Conservation (phyloP, 2,797 vertebrate species). For the Hemibagrus guttatus region DNA sequence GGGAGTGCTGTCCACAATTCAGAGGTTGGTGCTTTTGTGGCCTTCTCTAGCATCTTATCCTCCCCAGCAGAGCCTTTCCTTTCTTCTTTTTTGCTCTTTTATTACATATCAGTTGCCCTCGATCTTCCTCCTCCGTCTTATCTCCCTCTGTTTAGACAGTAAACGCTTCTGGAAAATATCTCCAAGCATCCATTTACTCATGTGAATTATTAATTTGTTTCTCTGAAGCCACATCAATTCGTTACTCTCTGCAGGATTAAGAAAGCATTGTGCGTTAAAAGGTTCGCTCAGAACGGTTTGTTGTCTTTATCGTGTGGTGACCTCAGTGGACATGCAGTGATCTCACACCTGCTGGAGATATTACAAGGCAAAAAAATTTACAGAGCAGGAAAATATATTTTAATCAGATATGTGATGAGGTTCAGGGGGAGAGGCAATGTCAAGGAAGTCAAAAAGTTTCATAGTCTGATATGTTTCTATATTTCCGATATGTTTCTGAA, state of each 20-base stretch:
- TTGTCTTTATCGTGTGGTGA: background rate
- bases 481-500: background rate
- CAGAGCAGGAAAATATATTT: background rate
- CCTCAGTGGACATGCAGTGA: background rate
- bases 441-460: background rate
- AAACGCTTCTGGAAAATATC: constrained; percentile 1
- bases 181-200: constrained; percentile 9
- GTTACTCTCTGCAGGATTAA: background rate
- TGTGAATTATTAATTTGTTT: constrained; percentile 26
- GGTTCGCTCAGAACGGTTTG: background rate
- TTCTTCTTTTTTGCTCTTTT: constrained; percentile 65
- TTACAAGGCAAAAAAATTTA: background rate
- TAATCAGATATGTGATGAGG: background rate
- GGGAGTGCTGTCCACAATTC: constrained; percentile 97
- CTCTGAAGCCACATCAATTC: constrained; percentile 1
- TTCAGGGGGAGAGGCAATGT: background rate
- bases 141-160: background rate
- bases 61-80: constrained; percentile 72
- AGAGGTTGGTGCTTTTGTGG: constrained; percentile 84
- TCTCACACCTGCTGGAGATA: background rate
- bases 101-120: constrained; percentile 11
- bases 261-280: background rate
- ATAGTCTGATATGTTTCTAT: background rate
- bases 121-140: background rate
- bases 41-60: constrained; percentile 87